Conservation (phyloP, 2,113 vertebrate species). For the Myanophis thanlyinensis region DNA sequence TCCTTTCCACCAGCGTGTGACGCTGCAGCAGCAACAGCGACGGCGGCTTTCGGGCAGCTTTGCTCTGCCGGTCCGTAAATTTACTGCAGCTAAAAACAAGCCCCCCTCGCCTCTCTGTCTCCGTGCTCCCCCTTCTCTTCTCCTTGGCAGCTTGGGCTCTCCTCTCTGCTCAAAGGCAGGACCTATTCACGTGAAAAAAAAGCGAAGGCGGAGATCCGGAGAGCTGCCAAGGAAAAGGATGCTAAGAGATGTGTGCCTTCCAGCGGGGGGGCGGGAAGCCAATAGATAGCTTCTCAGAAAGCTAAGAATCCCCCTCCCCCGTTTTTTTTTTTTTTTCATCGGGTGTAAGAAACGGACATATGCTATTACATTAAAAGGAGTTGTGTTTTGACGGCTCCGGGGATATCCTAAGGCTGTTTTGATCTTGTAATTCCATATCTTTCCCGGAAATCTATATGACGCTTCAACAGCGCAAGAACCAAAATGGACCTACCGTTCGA, state of each 20-base stretch:
- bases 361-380: background rate
- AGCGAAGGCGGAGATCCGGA: background rate
- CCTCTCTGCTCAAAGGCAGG: conserved; percentile 31
- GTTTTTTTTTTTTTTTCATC: background rate
- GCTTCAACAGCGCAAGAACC: background rate
- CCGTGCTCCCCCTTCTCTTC: background rate
- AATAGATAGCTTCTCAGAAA: background rate
- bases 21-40: conserved; percentile 32
- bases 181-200: background rate
- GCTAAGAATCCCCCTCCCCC: background rate
- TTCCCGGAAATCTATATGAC: background rate
- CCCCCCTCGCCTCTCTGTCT: too few species aligned
- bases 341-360: background rate
- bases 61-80: conserved; percentile 24
- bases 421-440: background rate
- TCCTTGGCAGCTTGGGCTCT: conserved; percentile 34
- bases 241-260: background rate
- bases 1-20: conserved; percentile 30
- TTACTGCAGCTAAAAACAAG: conserved; percentile 51
- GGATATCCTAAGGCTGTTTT: background rate
- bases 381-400: background rate
- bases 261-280: background rate
- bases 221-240: background rate
- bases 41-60: conserved; percentile 21
- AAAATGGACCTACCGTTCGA: background rate